Evolutionary conservation across 2,113 vertebrate genomes (phyloP), one percentile per base, ranked within the genome.

Genomic region (Cisticola juncidis): DNA sequence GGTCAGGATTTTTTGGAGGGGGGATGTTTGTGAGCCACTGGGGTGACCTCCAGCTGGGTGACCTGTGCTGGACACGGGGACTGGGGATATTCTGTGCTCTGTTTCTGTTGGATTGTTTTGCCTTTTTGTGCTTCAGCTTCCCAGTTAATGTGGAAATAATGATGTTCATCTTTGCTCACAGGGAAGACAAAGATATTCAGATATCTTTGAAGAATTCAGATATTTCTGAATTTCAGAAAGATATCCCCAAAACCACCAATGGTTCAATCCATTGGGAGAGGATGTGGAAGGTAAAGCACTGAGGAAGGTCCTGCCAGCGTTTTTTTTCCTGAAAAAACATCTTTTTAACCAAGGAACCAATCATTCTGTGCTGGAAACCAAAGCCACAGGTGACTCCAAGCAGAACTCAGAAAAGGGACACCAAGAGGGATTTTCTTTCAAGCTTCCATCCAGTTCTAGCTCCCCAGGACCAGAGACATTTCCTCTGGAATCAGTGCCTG

Each of bases 31-130:
- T 69, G 85, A 92, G 85, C 81, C 70, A 54, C 81, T 22, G 68
- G 26, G 50, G 33, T 22, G 44, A 51, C 58, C 74, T 92, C 91
- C 93, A 90, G 87, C 95, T 95, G 94, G 3, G 45, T 93, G 93
- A 84, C 85, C 92, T 44, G 48, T 40, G 60, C 73, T 65, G 92
- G 91, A 64, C 81, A 84, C 65, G 0, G 57, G 53, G 90, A 47
- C 86, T 36, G 20, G 16, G 40, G 42, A 2, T 21, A 4, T n/a
- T 80, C 33, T 69, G n/a, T 72, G 36, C 45, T 89, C 66, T 51
- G 13, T 61, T 79, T 76, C 85, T 31, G 4, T 86, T 81, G 42
- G 38, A 33, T 90, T 51, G 12, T 51, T 92, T 85, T 65, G 79
- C 33, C 19, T 81, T 74, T 70, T 36, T 73, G 74, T 86, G 38